phyloP scores from a whole-genome alignment of 2,797 vertebrate genomes.

The Staurois parvus region DNA sequence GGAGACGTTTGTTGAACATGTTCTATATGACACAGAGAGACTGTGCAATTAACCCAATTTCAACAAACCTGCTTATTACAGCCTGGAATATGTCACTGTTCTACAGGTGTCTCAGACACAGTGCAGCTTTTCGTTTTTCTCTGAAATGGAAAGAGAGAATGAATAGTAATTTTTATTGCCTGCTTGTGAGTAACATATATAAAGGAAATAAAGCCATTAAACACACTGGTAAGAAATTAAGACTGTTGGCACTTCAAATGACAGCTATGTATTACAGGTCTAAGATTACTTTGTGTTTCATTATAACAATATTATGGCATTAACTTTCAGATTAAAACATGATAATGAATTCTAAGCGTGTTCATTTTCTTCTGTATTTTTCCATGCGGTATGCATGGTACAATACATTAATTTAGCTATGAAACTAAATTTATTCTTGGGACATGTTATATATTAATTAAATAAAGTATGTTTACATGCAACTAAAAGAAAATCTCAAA shows the following conservation, averaged over 20 bases:
- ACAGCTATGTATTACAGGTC: not conserved
- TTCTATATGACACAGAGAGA: not conserved
- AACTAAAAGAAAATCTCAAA: not conserved
- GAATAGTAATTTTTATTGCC: constrained; percentile 17
- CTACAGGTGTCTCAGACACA: constrained; percentile 71
- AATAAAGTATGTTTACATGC: not conserved
- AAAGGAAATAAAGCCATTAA: constrained; percentile 2
- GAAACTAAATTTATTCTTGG: not conserved
- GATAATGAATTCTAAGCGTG: not conserved
- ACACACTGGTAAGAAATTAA: not conserved
- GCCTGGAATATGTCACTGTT: constrained; percentile 74
- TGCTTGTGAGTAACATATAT: not conserved
- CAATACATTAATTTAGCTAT: not conserved
- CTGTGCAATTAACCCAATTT: not conserved
- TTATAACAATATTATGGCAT: not conserved
- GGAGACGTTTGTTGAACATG: not conserved
- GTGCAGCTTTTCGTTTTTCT: constrained; percentile 78
- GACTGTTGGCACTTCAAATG: not conserved
- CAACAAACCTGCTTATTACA: constrained; percentile 76
- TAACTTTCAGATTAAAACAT: not conserved
- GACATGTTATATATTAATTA: not conserved
- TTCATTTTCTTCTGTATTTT: not conserved
- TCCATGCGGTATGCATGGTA: not conserved
- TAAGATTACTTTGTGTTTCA: not conserved
- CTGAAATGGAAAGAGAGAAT: constrained; percentile 66